Conservation (phyloP, 2,888 invertebrate genomes). For the Sisyra terminalis region DNA sequence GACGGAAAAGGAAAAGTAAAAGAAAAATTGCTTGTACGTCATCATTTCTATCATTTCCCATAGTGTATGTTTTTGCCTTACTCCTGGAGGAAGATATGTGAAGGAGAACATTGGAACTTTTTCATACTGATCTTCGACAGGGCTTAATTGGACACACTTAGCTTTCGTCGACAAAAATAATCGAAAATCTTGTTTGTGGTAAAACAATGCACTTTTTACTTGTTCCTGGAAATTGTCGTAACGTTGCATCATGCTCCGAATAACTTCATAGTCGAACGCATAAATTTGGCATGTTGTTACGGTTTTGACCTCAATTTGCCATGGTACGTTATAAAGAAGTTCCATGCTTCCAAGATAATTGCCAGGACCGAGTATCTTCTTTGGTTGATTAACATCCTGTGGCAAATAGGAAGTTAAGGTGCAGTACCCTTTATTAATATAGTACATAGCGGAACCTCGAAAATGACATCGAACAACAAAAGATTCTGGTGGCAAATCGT, state of each 20-base stretch:
- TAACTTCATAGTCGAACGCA: constrained; percentile 9
- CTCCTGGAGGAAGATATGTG: too few relatives aligned
- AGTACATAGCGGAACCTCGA: constrained; percentile 7
- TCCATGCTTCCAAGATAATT: constrained; percentile 12
- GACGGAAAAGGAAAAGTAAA: constrained; percentile 5
- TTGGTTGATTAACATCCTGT: constrained; percentile 11
- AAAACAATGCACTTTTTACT: too few relatives aligned
- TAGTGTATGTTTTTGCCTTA: too few relatives aligned
- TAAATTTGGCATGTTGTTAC: constrained; percentile 13
- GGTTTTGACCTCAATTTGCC: constrained; percentile 9
- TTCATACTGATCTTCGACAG: too few relatives aligned
- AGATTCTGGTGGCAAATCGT: constrained; percentile 10
- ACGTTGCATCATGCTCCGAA: constrained; percentile 9
- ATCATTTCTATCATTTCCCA: too few relatives aligned
- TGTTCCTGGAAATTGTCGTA: constrained; percentile 2
- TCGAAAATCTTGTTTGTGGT: too few relatives aligned
- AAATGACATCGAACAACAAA: constrained; percentile 5
- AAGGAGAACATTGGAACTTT: too few relatives aligned
- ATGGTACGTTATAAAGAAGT: constrained; percentile 11
- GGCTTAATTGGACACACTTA: too few relatives aligned
- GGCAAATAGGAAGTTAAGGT: constrained; percentile 10
- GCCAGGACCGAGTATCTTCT: constrained; percentile 11
- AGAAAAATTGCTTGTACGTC: too few relatives aligned
- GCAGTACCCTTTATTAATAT: constrained; percentile 13
- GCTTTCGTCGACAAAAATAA: too few relatives aligned